Conservation (phyloP, 2,888 invertebrate species). For the Drosophila kanekoi region DNA sequence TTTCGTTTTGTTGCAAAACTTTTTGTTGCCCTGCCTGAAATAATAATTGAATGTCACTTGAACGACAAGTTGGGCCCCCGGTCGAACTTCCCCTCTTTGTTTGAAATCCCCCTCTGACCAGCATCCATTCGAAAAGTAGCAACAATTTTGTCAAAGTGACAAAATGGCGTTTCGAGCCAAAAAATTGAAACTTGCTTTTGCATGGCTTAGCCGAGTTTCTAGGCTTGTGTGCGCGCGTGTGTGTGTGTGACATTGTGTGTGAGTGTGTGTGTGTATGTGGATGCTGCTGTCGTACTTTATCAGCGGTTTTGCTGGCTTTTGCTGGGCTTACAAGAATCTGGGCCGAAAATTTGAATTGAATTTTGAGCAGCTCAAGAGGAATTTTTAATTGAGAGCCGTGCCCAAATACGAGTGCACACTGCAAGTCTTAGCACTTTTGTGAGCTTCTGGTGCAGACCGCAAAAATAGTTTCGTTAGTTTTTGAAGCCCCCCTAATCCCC, state of each 20-base stretch:
- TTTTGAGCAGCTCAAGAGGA: constrained; percentile 72
- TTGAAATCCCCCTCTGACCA: constrained; percentile 5
- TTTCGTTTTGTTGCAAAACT: constrained; percentile 53
- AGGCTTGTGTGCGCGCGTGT: background rate
- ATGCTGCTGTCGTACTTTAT: constrained; percentile 57
- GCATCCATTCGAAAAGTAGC: constrained; percentile 50
- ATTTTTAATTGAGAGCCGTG: constrained; percentile 73
- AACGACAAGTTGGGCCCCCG: constrained; percentile 70
- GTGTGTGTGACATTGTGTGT: constrained; percentile 8
- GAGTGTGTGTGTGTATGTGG: constrained; percentile 23
- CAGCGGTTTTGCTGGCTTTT: constrained; percentile 70
- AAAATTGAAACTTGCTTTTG: constrained; percentile 68
- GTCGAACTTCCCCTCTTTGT: background rate
- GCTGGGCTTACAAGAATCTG: constrained; percentile 56
- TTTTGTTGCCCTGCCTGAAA: constrained; percentile 73
- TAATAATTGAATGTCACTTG: constrained; percentile 80
- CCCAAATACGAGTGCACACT: constrained; percentile 44
- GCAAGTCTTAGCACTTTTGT: constrained; percentile 59
- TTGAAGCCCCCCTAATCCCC: constrained; percentile 1
- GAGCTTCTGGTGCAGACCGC: constrained; percentile 45
- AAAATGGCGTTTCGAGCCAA: constrained; percentile 73
- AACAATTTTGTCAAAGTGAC: constrained; percentile 79
- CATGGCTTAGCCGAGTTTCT: constrained; percentile 62
- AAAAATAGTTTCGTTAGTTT: constrained; percentile 70
- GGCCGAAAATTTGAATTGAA: constrained; percentile 71